These are phyloP conservation scores for Botia almorhae DNA, from an alignment of 2,797 vertebrate genomes.

Conservation along the genomic window DNA sequence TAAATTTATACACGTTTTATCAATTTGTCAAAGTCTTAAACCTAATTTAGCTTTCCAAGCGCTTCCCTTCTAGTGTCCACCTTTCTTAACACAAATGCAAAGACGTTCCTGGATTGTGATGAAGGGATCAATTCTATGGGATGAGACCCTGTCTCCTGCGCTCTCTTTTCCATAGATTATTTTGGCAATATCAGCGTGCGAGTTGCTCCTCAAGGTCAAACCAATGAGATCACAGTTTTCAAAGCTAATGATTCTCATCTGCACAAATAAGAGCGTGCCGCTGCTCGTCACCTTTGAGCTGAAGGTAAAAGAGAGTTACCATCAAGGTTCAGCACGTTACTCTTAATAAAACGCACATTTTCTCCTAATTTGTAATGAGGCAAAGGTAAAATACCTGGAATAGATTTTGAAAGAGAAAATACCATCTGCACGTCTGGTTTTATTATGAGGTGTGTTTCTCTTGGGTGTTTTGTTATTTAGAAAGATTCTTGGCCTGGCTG, in stretches of 20 bases:
- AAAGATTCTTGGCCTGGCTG: no score
- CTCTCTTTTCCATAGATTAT: conserved; percentile 48
- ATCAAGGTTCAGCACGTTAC: conserved; percentile 8
- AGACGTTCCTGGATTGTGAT: conserved; percentile 18
- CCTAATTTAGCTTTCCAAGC: background rate
- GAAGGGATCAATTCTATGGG: conserved; percentile 33
- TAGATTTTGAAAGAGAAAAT: conserved; percentile 43
- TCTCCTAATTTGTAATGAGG: conserved; percentile 28
- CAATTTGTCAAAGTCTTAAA: background rate
- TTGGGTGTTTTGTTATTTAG: conserved; percentile 12
- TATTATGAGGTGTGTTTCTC: conserved; percentile 31
- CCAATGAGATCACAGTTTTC: conserved; percentile 63
- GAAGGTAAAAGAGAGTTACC: conserved; percentile 50
- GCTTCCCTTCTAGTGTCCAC: no score
- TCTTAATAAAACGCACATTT: conserved; percentile 30
- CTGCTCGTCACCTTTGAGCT: conserved; percentile 51
- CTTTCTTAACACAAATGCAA: conserved; percentile 1
- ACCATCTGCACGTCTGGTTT: conserved; percentile 40
- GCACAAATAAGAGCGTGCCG: conserved; percentile 62
- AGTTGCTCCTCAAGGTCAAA: conserved; percentile 57
- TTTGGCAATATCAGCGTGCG: conserved; percentile 52
- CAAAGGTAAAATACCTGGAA: conserved; percentile 43
- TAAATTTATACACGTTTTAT: background rate
- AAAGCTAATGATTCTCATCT: conserved; percentile 67
- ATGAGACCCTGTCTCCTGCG: conserved; percentile 9